Percentiles rank a stretch among this genome's conserved stretches.
Conservation (phyloP, 1,140 invertebrate species). For the Brachionus asplanchnoidis region DNA sequence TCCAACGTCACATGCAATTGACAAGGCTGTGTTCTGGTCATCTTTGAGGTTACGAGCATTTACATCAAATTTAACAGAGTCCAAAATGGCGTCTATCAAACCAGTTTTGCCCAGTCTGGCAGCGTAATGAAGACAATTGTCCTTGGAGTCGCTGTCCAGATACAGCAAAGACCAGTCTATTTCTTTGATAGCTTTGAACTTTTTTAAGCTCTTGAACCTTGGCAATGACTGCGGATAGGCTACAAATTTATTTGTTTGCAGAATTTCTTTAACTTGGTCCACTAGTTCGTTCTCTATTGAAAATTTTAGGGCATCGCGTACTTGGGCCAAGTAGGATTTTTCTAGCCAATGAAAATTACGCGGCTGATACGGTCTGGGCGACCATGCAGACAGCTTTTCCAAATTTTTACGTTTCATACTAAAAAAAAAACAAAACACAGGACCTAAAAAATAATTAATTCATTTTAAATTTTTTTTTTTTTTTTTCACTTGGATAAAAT, state of each 20-base stretch:
- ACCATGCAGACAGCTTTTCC: not conserved
- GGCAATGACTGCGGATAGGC: not conserved
- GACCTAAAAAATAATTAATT: not conserved
- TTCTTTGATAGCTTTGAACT: slow-evolving; percentile 2
- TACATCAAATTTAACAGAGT: not conserved
- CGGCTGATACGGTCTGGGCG: not conserved
- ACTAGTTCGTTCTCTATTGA: slow-evolving; percentile 11
- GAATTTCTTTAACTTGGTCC: not conserved
- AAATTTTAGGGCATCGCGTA: not conserved
- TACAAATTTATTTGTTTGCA: not conserved
- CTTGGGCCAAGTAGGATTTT: not conserved
- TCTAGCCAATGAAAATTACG: not conserved
- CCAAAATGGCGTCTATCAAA: not conserved
- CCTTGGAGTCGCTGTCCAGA: not conserved
- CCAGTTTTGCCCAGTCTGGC: slow-evolving; percentile 3
- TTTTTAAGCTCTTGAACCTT: not conserved
- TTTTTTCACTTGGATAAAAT: not conserved
- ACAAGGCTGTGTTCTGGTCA: not conserved
- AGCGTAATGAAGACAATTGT: slow-evolving; percentile 33
- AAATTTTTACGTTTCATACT: slow-evolving; percentile 11
- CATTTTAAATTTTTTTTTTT: not conserved
- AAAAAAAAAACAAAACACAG: not conserved
- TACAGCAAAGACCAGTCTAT: slow-evolving; percentile 18
- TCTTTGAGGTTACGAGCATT: not conserved
- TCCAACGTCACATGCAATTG: slow-evolving; percentile 28